Conservation (phyloP, 2,797 vertebrate species). For the Danio jaintianensis region DNA sequence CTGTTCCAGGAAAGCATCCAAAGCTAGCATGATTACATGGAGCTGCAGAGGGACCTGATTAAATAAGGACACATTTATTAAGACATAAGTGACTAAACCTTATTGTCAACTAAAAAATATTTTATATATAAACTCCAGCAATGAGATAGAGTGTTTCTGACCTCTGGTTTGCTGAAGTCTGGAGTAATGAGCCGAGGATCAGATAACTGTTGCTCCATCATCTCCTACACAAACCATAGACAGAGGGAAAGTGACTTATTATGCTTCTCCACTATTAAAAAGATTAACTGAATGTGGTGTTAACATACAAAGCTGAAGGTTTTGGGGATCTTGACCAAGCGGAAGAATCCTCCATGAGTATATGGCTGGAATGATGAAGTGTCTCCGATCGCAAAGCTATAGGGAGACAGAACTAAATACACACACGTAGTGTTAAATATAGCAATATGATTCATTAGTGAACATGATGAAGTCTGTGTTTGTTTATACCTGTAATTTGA, state of each 20-base stretch:
- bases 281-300: neutral
- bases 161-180: constrained; percentile 97
- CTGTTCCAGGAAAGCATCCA: constrained; percentile 90
- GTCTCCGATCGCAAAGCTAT: constrained; percentile 93
- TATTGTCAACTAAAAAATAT: neutral
- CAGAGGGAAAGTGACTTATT: constrained; percentile 13
- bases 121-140: neutral
- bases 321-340: constrained; percentile 89
- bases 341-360: constrained; percentile 92
- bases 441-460: neutral
- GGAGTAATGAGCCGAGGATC: constrained; percentile 86
- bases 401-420: constrained; percentile 87
- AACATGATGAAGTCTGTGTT: constrained; percentile 45
- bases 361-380: constrained; percentile 89
- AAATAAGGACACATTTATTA: constrained; percentile 24
- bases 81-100: neutral
- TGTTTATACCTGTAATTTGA: constrained; percentile 82
- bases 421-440: constrained; percentile 49
- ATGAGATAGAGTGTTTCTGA: constrained; percentile 64
- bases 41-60: constrained; percentile 89
- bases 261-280: neutral
- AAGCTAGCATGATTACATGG: constrained; percentile 90
- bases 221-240: constrained; percentile 79
- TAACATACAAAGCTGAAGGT: constrained; percentile 91
- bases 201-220: constrained; percentile 87